Percentiles rank a stretch among this genome's conserved stretches.
phyloP scores from a whole-genome alignment of 1,140 invertebrate species.

The Physella acuta region DNA sequence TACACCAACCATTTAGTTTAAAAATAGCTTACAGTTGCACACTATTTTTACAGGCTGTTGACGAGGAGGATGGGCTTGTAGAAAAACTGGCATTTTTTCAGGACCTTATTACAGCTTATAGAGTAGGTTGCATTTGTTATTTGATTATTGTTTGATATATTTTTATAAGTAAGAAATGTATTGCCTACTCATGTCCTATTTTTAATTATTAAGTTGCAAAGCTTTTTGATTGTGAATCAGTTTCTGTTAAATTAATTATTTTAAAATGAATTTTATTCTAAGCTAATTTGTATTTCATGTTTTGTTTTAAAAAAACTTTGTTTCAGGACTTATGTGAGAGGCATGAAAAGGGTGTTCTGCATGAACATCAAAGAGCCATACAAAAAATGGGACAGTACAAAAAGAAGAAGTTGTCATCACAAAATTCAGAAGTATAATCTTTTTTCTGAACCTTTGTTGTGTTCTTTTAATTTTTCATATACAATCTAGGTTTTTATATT shows the following conservation, averaged over 20 bases:
- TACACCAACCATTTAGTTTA: too few relatives aligned
- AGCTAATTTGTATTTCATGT: background rate
- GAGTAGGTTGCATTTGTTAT: slow-evolving; percentile 46
- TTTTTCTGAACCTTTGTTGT: too few relatives aligned
- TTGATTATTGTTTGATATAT: background rate
- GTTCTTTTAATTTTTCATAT: too few relatives aligned
- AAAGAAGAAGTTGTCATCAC: slow-evolving; percentile 71
- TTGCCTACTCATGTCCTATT: background rate
- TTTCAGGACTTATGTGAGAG: slow-evolving; percentile 70
- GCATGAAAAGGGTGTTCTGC: slow-evolving; percentile 70
- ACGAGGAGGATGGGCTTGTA: slow-evolving; percentile 67
- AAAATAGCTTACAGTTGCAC: too few relatives aligned
- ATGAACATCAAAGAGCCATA: slow-evolving; percentile 71
- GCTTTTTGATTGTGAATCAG: too few relatives aligned
- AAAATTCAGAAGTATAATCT: slow-evolving; percentile 52
- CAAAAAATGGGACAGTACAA: slow-evolving; percentile 72
- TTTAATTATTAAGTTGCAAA: too few relatives aligned
- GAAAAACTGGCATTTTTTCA: slow-evolving; percentile 68
- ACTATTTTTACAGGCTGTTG: slow-evolving; percentile 57
- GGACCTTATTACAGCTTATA: slow-evolving; percentile 69
- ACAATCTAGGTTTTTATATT: too few relatives aligned
- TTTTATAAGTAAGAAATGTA: background rate
- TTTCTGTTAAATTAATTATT: background rate
- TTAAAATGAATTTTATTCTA: background rate
- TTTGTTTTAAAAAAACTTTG: background rate